These are phyloP conservation scores for Julus scanicus DNA, from an alignment of 2,888 invertebrate species.

Conservation along the genomic window DNA sequence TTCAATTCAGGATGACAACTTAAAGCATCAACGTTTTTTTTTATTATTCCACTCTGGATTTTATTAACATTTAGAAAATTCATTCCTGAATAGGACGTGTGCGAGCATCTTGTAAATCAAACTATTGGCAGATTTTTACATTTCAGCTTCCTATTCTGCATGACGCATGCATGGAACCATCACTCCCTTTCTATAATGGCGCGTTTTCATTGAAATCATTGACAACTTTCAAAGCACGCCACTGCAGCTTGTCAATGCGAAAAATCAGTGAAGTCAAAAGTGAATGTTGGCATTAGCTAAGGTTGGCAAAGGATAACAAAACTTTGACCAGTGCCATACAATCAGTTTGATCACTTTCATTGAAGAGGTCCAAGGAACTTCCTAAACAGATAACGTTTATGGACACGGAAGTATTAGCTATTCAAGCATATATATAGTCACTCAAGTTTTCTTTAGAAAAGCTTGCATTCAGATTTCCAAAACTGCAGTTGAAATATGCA, in stretches of 20 bases:
- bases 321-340: background rate
- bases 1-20: conserved; percentile 39
- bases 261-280: background rate
- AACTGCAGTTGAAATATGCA: background rate
- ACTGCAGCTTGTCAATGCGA: conserved; percentile 34
- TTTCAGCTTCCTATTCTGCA: conserved; percentile 41
- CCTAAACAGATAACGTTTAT: background rate
- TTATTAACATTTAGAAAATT: conserved; percentile 35
- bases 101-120: conserved; percentile 29
- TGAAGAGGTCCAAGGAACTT: conserved; percentile 37
- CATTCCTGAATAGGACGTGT: conserved; percentile 1
- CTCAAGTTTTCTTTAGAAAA: background rate
- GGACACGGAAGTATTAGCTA: conserved; percentile 8
- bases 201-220: conserved; percentile 3
- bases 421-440: background rate
- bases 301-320: conserved; percentile 38
- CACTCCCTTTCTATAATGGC: conserved; percentile 18
- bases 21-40: conserved; percentile 8
- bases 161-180: conserved; percentile 36
- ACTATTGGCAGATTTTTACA: conserved; percentile 42
- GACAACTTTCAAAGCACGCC: background rate
- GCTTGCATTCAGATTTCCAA: background rate
- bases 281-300: conserved; percentile 36
- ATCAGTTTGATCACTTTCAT: conserved; percentile 42
- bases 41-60: background rate